Evolutionary conservation across 2,113 vertebrate genomes (phyloP), one percentile per base, ranked within the genome.

Genomic region (Podilymbus podiceps): DNA sequence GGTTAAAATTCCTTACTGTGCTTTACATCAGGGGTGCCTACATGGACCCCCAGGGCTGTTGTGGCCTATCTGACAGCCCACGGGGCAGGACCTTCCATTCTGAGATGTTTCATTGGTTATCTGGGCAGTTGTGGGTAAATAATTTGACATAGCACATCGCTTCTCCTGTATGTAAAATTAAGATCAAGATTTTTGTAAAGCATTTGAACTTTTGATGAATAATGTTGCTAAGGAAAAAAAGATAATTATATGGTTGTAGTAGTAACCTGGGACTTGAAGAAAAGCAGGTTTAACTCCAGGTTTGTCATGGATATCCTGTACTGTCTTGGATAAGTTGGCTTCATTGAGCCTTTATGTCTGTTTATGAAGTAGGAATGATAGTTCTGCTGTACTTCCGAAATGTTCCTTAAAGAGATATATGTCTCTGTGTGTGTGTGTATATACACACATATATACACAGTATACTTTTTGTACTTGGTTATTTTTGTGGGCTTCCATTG

Each of bases 1-100:
- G 27, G 42, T 60, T 76, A 53, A 62, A 85, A 77, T 50, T 49
- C 24, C 3, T 17, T 56, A 18, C 8, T 44, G 13, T 11, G 13
- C 33, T 63, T 67, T 52, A 42, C 22, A 66, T 40, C 53, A 35
- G 30, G 16, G 20, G 12, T 63, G 47, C 38, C 72, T 46, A 4
- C 11, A 7, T 0, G 42, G 50, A 52, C 46, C 44, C 3, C 0
- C 38, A 31, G 50, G 55, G 64, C 27, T 67, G 16, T 44, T 31
- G 64, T 46, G 50, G 19, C 12, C 8, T 42, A 0, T 25, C 33
- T 1, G 2, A 5, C 35, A 21, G 47, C 3, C 1, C 5, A 6
- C 0, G 1, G 46, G 62, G 24, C 1, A 4, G 33, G 24, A 52
- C 28, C 30, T 38, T 62, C 21, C 11, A 10, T 80, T 52, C 53